Conservation (phyloP, 2,888 invertebrate species). For the Diplolepis rosae region DNA sequence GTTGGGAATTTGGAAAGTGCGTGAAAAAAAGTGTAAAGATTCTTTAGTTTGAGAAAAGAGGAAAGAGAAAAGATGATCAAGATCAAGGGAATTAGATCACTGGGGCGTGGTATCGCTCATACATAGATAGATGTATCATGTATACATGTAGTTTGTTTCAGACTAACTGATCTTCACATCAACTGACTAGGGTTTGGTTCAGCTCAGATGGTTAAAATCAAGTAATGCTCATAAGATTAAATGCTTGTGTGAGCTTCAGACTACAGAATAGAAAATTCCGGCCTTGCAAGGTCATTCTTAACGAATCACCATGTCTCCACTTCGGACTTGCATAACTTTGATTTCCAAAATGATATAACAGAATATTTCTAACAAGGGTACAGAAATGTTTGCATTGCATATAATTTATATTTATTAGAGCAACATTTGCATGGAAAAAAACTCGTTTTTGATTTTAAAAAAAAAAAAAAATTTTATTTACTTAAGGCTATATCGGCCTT, state of each 20-base stretch:
- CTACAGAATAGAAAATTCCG: conserved; percentile 5
- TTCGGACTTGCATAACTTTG: not conserved
- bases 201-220: conserved; percentile 14
- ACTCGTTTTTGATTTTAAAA: too few relatives aligned
- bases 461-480: too few relatives aligned
- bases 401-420: too few relatives aligned
- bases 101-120: not conserved
- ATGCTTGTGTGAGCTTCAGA: conserved; percentile 1
- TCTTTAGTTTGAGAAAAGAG: not conserved
- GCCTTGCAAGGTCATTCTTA: conserved; percentile 26
- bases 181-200: conserved; percentile 1
- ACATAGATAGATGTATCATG: conserved; percentile 9
- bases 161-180: conserved; percentile 19
- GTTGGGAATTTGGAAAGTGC: not conserved
- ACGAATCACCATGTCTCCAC: not conserved
- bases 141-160: not conserved
- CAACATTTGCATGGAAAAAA: too few relatives aligned
- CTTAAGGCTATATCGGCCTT: too few relatives aligned
- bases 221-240: conserved; percentile 14
- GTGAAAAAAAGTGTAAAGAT: not conserved
- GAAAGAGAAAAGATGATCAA: not conserved
- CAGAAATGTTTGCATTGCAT: not conserved
- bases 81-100: conserved; percentile 25
- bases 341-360: not conserved
- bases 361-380: not conserved